Base-by-base conservation (phyloP, 2,888 invertebrate genomes). In the Brassicogethes aeneus region DNA sequence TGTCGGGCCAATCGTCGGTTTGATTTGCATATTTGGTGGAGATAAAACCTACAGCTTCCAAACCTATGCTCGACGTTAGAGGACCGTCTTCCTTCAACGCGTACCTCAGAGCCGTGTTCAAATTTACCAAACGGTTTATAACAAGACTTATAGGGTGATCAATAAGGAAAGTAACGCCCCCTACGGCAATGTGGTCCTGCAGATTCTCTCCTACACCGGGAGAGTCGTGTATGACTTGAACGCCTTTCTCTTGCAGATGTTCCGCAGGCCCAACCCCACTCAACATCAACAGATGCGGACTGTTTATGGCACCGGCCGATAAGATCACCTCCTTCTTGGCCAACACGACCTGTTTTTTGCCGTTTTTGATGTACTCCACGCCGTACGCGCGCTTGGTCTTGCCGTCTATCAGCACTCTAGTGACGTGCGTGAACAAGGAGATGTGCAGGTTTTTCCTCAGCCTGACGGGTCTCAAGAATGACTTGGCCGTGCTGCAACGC, bases 211-310 rank as follows among this genome's bases (percentile, higher is more conserved):
- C 52, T 0, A 92, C 91, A 2, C 89, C 89, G 0, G 87, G 87
- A 23, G 82, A 74, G 66, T 89, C 79, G 17, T 79, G 78, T 2
- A 91, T 73, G 31, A 88, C 77, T 8, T 8, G 38, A 15, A 90
- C 74, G 0, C 83, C 84, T 7, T 84, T 73, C 49, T 85, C 77
- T 46, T 73, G 62, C 2, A 92, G 69, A 59, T 92, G 85, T n/a
- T 75, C 64, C 15, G 71, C 74, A 0, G 88, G 86, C 1, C 92
- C 92, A 2, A 96, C 70, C 0, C 97, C 97, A 17, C 63, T 63
- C n/a, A 97, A 70, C 87, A 96, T 85, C 41, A 99, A 73, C 7
- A 97, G 64, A 56, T 97, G 96, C 0, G 96, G 94, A 0, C 87
- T 80, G 50, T 83, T 93, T 44, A 99, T 82, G 1, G 96, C 83